Base-by-base conservation (phyloP, 2,888 invertebrate genomes). In the Bugulina stolonifera region DNA sequence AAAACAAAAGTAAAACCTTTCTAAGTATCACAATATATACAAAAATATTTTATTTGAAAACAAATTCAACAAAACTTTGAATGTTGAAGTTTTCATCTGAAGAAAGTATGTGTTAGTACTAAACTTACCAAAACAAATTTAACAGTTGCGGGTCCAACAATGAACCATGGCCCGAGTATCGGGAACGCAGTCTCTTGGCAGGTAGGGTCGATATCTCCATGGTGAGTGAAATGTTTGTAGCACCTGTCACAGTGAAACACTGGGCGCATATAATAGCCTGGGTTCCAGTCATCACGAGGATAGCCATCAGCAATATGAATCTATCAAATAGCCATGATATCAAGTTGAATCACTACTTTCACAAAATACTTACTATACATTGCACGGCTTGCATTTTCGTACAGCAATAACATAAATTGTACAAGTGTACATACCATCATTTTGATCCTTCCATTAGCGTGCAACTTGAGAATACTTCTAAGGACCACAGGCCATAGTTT, bases 241-340 rank as follows among this genome's bases (percentile, higher is more conserved):
- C 64, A 64, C 34, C 64, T 25, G 10, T 64, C 64, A 64, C 64
- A 64, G 34, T 64, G 64, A 34, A 64, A 64, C 29, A 64, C 64
- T 25, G 64, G 64, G 14, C 64, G 29, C n/a, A 64, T 2, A 34
- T 64, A 64, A 32, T 64, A 64, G 32, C 64, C 64, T 64, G 64
- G 64, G 64, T 32, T 64, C 57, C 57, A 57, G 23, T 57, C 57
- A 57, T n/a, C 57, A 23, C 57, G 14, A 5, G 14, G 14, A 64
- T 64, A 32, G 32, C 64, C 64, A 32, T 64, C 64, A 32, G 64
- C 22, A 2, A 64, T 32, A 32, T 64, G 64, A 25, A 64, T 10
- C 64, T 57, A 23, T 22, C 5, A 52, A 10, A 52, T n/a, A n/a
- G n/a, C n/a, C n/a, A n/a, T n/a, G n/a, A n/a, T n/a, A n/a, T n/a